These are phyloP conservation scores for Apoda limacodes DNA, from an alignment of 2,888 invertebrate species.

Conservation along the genomic window DNA sequence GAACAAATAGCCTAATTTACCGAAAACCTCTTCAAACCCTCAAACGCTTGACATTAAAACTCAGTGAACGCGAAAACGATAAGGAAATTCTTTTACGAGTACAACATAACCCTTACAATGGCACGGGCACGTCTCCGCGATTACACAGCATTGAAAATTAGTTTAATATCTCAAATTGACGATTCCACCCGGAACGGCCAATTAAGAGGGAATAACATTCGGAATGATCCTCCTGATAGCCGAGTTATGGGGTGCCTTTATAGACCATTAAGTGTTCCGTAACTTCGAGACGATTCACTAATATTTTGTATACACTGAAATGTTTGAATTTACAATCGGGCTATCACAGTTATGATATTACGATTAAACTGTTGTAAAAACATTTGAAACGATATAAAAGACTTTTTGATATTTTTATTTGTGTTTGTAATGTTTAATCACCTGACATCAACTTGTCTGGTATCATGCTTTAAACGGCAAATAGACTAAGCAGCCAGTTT, in stretches of 20 bases:
- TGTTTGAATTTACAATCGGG: constrained; percentile 30
- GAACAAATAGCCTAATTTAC: no score
- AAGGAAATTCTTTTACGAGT: constrained; percentile 20
- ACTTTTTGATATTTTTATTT: constrained; percentile 6
- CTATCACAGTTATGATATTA: constrained; percentile 7
- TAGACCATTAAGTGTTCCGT: constrained; percentile 50
- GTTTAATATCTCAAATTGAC: constrained; percentile 69
- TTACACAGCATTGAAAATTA: constrained; percentile 66
- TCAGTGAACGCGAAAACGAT: not conserved
- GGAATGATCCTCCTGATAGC: constrained; percentile 58
- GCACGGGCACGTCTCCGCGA: constrained; percentile 54
- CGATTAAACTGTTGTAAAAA: no score
- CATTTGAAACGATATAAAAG: not conserved
- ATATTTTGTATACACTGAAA: constrained; percentile 32
- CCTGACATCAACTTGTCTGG: no score
- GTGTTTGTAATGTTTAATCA: no score
- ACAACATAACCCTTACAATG: constrained; percentile 33
- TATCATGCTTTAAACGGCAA: no score
- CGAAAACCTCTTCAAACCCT: constrained; percentile 1
- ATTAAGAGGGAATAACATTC: constrained; percentile 65
- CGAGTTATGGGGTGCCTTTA: constrained; percentile 66
- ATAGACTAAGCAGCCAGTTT: no score
- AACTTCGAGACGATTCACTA: constrained; percentile 33
- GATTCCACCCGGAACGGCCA: constrained; percentile 64
- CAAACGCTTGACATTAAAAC: constrained; percentile 2